phyloP scores from a whole-genome alignment of 2,888 invertebrate genomes.

The Therioaphis trifolii region DNA sequence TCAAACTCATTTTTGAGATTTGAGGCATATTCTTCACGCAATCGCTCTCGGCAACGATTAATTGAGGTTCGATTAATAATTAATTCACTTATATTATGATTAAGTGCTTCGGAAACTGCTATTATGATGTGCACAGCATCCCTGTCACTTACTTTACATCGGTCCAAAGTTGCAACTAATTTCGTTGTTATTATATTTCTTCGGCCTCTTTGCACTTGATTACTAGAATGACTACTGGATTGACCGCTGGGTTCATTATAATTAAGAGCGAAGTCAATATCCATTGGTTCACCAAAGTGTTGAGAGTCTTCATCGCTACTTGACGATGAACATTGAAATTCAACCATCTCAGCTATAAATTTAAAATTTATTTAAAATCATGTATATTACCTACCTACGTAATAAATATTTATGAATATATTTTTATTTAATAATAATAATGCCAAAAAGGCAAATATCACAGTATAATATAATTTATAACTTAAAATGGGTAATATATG shows the following conservation, averaged over 20 bases:
- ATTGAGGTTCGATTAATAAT: conserved; percentile 18
- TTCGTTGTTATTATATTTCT: background rate
- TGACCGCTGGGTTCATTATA: background rate
- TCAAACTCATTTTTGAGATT: background rate
- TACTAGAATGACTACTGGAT: background rate
- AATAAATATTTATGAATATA: background rate
- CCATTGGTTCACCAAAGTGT: background rate
- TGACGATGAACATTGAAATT: background rate
- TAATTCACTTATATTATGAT: background rate
- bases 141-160: conserved; percentile 2
- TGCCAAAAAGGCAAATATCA: background rate
- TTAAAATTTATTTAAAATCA: background rate
- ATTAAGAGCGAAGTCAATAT: background rate
- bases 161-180: background rate
- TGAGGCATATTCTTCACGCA: conserved; percentile 6
- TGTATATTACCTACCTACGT: conserved; percentile 1
- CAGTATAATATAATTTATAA: background rate
- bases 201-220: background rate
- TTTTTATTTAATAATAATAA: background rate
- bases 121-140: background rate
- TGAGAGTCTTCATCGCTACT: background rate
- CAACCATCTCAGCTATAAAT: background rate
- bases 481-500: too few species aligned
- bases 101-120: background rate
- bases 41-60: conserved; percentile 14